Evolutionary conservation across 1,140 invertebrate genomes (phyloP), one percentile per base, ranked within the genome.

Genomic region (Trichonephila clavipes): DNA sequence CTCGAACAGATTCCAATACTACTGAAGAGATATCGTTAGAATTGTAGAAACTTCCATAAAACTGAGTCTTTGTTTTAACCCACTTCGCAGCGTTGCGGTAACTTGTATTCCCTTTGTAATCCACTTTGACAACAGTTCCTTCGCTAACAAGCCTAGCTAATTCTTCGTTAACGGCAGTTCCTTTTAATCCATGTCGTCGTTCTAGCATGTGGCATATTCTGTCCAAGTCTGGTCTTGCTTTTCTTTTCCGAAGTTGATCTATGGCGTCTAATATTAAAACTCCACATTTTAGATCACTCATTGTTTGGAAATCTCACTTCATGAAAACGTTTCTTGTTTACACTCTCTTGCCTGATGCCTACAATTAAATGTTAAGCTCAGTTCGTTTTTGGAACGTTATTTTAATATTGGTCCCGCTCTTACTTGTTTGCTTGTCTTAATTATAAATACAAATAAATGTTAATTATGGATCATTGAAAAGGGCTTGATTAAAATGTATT

Each of bases 31-130:
- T 94, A 34, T 95, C 83, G 72, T 94, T 95, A 34, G 95, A 95
- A 94, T 95, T 96, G 14, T 95, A 94, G 2, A 95, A 95, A n/a
- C 95, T 94, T 34, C 95, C 95, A 44, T 94, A 64, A 59, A 85
- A 77, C 10, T 88, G 88, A 3, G 82, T 94, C 40, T 90, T 91
- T 34, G 66, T 94, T 62, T 90, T 97, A 97, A 94, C 97, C 95
- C 95, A 96, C 95, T 96, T 96, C 16, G 95, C 97, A 14, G 97
- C 97, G 96, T 98, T 98, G 94, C 98, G 96, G 95, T 98, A 98
- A 95, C 97, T 98, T 82, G 97, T 97, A 96, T 97, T 97, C 94
- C 98, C 97, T 96, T 98, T 98, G 96, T 98, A 98, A 95, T 98
- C 97, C 8, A 98, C 98, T 96, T 98, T 98, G 90, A 98, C 97